Evolutionary conservation across 2,888 invertebrate species (phyloP), one percentile per base, ranked within the genome.

Genomic region (Seira ritae): DNA sequence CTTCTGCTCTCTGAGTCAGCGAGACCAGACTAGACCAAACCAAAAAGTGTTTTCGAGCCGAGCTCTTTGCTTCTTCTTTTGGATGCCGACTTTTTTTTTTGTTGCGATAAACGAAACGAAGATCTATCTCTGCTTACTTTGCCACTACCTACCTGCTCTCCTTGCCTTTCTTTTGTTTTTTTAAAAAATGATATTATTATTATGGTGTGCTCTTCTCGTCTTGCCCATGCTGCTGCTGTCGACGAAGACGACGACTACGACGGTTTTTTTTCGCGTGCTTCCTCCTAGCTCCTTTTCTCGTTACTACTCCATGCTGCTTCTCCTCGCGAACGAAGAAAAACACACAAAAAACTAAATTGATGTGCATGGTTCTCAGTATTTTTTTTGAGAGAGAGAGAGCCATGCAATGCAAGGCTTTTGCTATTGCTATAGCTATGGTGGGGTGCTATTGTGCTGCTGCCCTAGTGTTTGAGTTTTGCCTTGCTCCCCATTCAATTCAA

Each of bases 401-500:
- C n/a, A 6, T 55, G 6, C 55, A 3, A 55, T 55, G 55, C 55
- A 55, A n/a, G 55, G 55, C 1, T 55, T 55, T 8, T 55, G 55
- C 12, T 55, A 8, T 55, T 55, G 15, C 6, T 55, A 8, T 55
- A 17, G 6, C 55, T 55, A 17, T 55, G 55, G 31, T 31, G 17
- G 17, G 55, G 19, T 20, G 22, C 20, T 22, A 65, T 65, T 19
- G 37, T 23, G 50, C 65, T 74, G 74, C 74, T 74, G 74, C 74
- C 65, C 66, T 66, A 74, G 60, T 73, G 73, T 65, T 55, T 55
- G 73, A 73, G 73, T 71, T 55, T 50, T 46, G 19, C 46, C 42
- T 70, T 50, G 70, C 46, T 19, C 42, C 17, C 55, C 55, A 55
- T 55, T 55, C 17, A 55, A 12, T 12, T 8, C 55, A 55, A 31